A percentile compares a stretch with the other conserved stretches of the same genome.
Conservation (phyloP, 2,888 invertebrate genomes). For the Eristalis intricaria region DNA sequence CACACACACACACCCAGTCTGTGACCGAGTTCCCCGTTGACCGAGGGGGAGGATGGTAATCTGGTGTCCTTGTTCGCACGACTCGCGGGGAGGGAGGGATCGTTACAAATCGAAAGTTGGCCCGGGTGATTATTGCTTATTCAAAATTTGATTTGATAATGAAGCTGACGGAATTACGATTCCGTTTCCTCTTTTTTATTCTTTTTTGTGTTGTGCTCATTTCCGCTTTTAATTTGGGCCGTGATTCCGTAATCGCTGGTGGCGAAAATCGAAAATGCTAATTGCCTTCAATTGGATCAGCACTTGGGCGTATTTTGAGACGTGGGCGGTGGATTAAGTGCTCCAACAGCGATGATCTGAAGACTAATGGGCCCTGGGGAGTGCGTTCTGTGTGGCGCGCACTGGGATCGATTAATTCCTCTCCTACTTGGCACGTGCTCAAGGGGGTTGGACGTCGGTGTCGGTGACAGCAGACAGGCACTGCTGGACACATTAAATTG, state of each 20-base stretch:
- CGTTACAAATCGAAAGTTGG: background rate
- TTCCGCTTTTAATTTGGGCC: conserved; percentile 29
- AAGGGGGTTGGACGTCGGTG: no score
- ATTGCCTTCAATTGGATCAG: conserved; percentile 16
- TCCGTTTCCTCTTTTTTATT: background rate
- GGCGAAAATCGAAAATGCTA: conserved; percentile 24
- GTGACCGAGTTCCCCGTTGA: conserved; percentile 12
- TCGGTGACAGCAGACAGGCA: no score
- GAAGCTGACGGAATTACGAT: conserved; percentile 9
- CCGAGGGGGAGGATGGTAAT: conserved; percentile 18
- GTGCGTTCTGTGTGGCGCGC: no score
- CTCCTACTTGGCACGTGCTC: no score
- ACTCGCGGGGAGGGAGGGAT: background rate
- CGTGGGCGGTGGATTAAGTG: conserved; percentile 4
- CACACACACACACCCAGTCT: background rate
- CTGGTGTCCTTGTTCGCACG: conserved; percentile 11
- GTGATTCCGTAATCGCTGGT: conserved; percentile 8
- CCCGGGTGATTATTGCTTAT: conserved; percentile 26
- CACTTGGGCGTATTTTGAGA: background rate
- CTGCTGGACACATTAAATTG: no score
- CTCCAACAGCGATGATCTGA: background rate
- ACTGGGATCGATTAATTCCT: no score
- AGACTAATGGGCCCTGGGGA: no score
- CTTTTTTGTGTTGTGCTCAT: background rate
- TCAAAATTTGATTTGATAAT: conserved; percentile 37